A percentile compares a stretch with the other conserved stretches of the same genome.
Evolutionary conservation across 53 echinoderm and acorn worm species (phyloP).

Genomic region (Patiria pectinifera): DNA sequence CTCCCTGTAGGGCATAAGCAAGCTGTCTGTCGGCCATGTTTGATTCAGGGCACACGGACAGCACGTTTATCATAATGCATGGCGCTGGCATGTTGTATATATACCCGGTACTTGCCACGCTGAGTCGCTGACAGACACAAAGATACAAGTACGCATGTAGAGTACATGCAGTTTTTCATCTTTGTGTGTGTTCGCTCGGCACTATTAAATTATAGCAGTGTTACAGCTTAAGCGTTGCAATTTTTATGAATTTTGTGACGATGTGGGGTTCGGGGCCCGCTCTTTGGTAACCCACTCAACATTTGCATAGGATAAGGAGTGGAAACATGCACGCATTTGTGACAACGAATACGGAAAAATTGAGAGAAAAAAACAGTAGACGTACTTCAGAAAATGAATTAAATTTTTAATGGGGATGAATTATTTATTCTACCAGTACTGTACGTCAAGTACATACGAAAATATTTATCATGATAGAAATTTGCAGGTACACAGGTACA

Average conservation of each 20-base stretch:
- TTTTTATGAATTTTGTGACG: background rate
- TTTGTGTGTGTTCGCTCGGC: background rate
- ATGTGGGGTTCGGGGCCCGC: too few species aligned
- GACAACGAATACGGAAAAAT: too few species aligned
- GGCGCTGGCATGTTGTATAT: background rate
- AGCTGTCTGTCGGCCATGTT: constrained; percentile 41
- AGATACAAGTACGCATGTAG: background rate
- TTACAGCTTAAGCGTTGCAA: background rate
- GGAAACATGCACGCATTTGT: too few species aligned
- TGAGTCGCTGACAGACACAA: background rate
- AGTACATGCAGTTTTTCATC: background rate
- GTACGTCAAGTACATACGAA: too few species aligned
- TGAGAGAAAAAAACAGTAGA: too few species aligned
- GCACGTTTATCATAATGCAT: constrained; percentile 12
- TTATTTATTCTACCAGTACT: too few species aligned
- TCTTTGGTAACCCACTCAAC: too few species aligned
- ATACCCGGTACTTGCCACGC: background rate
- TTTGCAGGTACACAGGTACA: too few species aligned
- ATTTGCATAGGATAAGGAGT: too few species aligned
- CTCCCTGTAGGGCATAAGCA: constrained; percentile 24
- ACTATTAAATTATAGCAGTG: background rate
- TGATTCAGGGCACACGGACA: background rate
- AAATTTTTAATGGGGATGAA: too few species aligned
- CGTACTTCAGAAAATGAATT: too few species aligned
- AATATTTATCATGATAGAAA: too few species aligned